Base-by-base conservation (phyloP, 1,140 invertebrate genomes). In the Drosophila aff. region DNA sequence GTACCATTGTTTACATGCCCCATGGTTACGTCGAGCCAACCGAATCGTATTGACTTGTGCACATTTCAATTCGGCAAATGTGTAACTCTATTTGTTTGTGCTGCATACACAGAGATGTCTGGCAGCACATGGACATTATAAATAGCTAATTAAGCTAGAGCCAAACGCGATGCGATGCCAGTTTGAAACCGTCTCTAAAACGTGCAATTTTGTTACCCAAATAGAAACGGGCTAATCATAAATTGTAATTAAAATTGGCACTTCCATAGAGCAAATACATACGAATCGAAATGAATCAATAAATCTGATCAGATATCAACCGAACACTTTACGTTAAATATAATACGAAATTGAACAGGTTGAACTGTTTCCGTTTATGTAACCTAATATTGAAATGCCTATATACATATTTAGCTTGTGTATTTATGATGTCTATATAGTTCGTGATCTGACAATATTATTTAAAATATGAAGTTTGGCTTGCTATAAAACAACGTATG, bases 21-120 rank as follows among this genome's bases (percentile, higher is more conserved):
- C 41, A 40, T 76, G 74, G 73, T 57, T 41, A 23, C 16, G 38
- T 63, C 65, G 61, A 63, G 59, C 53, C 31, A 61, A 55, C 59
- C 68, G 75, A 87, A 80, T 87, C 87, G 47, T 80, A 86, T 82
- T 87, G 84, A 89, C 82, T 89, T 87, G 50, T 87, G 53, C 79
- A 84, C 64, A 68, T 36, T 53, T 57, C 81, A 46, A 60, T 71
- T 66, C 49, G 72, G 46, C 59, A 72, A 62, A 77, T 65, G 52
- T 49, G 18, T 49, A 60, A 47, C 53, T 64, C 46, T 46, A 62
- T 80, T 60, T 58, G 53, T 66, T 50, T 68, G 63, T 46, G 21
- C 18, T 53, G 44, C 43, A 33, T 50, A 61, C 49, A 36, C 67
- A 41, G 38, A 28, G 36, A 47, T 43, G 46, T 28, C 65, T 78